These are phyloP conservation scores for Chirona hameri DNA, from an alignment of 2,888 invertebrate species.

Conservation along the genomic window DNA sequence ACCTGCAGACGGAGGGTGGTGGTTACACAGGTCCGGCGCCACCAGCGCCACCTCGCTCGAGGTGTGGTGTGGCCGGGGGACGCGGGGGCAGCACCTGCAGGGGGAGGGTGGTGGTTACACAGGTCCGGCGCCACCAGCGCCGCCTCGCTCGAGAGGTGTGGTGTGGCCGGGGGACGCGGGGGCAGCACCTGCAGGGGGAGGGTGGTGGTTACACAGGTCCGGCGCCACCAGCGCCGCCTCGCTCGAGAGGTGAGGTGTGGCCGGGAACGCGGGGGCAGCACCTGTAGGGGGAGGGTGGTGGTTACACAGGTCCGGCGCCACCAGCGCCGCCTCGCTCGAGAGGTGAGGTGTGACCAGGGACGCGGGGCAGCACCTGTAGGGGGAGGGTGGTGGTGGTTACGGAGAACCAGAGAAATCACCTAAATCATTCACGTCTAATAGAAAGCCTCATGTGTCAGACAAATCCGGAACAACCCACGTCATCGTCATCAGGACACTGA, in stretches of 20 bases:
- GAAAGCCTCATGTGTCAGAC: too few species aligned
- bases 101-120: neutral
- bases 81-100: neutral
- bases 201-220: conserved; percentile 1
- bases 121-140: conserved; percentile 25
- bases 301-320: conserved; percentile 1
- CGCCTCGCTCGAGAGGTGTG: neutral
- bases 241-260: neutral
- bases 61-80: neutral
- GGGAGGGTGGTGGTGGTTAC: too few species aligned
- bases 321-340: too few species aligned
- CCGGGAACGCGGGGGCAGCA: neutral
- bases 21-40: neutral
- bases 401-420: too few species aligned
- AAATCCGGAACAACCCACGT: too few species aligned
- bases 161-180: neutral
- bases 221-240: conserved; percentile 11
- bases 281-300: neutral
- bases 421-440: too few species aligned
- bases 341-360: too few species aligned
- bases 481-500: too few species aligned
- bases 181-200: neutral
- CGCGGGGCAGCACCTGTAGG: too few species aligned
- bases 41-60: neutral
- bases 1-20: neutral